A percentile compares a stretch with the other conserved stretches of the same genome.
These are phyloP conservation scores for Hoplias malabaricus DNA, from an alignment of 2,113 vertebrate genomes.

Conservation along the genomic window DNA sequence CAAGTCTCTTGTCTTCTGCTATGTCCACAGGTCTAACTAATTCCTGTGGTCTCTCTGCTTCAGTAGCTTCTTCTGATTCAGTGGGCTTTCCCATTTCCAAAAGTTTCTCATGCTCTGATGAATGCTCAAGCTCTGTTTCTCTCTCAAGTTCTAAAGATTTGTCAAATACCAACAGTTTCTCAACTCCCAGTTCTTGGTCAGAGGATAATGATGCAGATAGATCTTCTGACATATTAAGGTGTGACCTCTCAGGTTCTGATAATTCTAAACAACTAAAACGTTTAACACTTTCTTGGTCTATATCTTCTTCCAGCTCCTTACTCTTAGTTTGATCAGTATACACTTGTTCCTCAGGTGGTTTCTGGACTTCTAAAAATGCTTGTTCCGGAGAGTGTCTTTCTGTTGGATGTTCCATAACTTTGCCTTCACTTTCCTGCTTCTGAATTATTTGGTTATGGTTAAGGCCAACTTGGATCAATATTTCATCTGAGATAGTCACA, in stretches of 20 bases:
- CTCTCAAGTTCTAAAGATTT: constrained; percentile 1
- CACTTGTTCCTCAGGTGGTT: neutral
- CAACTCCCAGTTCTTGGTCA: neutral
- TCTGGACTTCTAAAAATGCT: constrained; percentile 25
- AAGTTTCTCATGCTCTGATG: constrained; percentile 22
- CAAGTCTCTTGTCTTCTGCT: neutral
- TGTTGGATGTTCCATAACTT: neutral
- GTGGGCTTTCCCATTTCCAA: neutral
- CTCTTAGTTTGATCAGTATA: neutral
- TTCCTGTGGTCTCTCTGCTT: constrained; percentile 21
- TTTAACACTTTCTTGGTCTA: constrained; percentile 7
- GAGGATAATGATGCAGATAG: neutral
- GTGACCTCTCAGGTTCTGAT: neutral
- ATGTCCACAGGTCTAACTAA: neutral
- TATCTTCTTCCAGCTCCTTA: neutral
- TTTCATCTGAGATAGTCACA: neutral
- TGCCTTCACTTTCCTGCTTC: neutral
- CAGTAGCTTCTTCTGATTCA: neutral
- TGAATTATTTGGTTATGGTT: neutral
- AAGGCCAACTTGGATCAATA: neutral
- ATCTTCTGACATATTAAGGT: neutral
- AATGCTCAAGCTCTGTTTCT: constrained; percentile 22
- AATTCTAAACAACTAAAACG: neutral
- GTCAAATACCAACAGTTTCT: neutral
- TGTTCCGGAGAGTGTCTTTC: constrained; percentile 23